Evolutionary conservation across 2,113 vertebrate species (phyloP).

Genomic region (Phoenicopterus ruber): DNA sequence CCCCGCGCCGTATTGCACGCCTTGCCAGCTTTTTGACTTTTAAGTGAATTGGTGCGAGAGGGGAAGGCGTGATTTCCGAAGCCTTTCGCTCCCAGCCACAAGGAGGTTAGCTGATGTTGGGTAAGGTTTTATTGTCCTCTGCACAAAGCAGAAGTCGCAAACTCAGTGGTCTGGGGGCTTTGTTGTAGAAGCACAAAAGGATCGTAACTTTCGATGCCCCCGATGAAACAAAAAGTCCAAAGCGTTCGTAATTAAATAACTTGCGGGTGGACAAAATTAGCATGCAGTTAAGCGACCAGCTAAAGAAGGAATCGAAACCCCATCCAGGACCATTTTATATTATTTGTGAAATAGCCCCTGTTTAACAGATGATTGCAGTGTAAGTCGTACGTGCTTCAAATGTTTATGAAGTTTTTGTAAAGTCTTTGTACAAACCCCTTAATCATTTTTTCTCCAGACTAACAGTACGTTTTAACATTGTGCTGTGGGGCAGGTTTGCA

Average conservation of each 20-base stretch:
- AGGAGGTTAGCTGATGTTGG: conserved; percentile 18
- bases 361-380: neutral
- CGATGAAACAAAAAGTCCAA: neutral
- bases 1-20: neutral
- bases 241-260: neutral
- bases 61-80: neutral
- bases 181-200: conserved; percentile 37
- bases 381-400: neutral
- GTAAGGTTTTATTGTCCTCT: conserved; percentile 25
- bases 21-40: neutral
- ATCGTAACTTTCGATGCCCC: neutral
- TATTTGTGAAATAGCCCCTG: neutral
- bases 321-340: neutral
- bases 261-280: neutral
- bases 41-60: neutral
- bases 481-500: conserved; percentile 45
- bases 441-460: conserved; percentile 1
- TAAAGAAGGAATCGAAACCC: conserved; percentile 9
- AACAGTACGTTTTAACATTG: neutral
- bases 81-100: neutral
- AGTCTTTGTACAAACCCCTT: conserved; percentile 23
- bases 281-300: neutral
- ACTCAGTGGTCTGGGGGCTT: conserved; percentile 30
- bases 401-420: conserved; percentile 36
- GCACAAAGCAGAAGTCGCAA: conserved; percentile 43